These are phyloP conservation scores for Pseudomyrmex sp. DNA, from an alignment of 1,140 invertebrate species.

Conservation along the genomic window DNA sequence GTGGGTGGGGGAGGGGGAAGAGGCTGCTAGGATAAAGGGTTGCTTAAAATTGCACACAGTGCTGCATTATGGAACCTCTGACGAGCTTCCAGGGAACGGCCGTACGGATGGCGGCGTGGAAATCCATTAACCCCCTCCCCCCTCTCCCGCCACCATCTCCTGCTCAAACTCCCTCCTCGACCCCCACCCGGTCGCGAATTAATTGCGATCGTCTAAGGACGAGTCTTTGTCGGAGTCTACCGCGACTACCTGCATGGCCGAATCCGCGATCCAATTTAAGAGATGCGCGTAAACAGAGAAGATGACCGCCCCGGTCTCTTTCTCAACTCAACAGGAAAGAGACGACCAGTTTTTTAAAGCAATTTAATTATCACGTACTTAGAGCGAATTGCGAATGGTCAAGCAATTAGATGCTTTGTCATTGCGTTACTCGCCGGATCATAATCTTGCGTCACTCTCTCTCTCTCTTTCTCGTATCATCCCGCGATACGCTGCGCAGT, in stretches of 20 bases:
- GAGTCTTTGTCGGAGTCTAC: constrained; percentile 78
- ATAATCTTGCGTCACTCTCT: neutral
- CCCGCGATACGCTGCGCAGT: neutral
- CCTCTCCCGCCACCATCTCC: constrained; percentile 36
- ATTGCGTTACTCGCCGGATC: constrained; percentile 12
- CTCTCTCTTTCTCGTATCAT: neutral
- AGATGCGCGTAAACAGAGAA: constrained; percentile 53
- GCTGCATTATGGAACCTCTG: constrained; percentile 84
- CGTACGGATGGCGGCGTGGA: constrained; percentile 81
- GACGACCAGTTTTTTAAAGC: constrained; percentile 5
- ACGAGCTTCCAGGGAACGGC: constrained; percentile 81
- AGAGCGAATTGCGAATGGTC: neutral
- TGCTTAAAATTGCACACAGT: constrained; percentile 84
- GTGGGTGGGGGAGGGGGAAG: constrained; percentile 68
- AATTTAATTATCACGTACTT: constrained; percentile 36
- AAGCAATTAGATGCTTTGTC: constrained; percentile 38
- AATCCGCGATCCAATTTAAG: constrained; percentile 71
- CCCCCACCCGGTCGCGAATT: constrained; percentile 80
- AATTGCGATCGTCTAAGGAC: constrained; percentile 83
- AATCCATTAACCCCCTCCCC: constrained; percentile 80
- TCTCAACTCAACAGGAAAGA: neutral
- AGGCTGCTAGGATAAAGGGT: constrained; percentile 82
- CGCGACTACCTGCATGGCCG: constrained; percentile 70
- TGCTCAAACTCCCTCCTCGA: constrained; percentile 16
- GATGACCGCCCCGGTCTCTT: constrained; percentile 6